phyloP scores from a whole-genome alignment of 1,140 invertebrate genomes.

The Prorops nasuta region DNA sequence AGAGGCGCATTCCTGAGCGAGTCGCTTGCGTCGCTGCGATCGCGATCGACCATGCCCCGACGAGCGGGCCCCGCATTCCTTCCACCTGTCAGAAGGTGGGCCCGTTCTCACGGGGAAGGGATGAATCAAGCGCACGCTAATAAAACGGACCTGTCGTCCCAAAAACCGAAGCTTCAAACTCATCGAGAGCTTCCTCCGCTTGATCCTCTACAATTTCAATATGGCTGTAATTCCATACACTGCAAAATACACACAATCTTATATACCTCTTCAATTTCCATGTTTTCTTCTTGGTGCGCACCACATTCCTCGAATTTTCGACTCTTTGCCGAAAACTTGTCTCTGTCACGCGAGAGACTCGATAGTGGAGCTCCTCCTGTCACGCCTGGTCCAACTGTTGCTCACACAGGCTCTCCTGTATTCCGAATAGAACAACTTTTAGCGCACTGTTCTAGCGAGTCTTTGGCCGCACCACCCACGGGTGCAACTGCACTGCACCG shows the following conservation, averaged over 20 bases:
- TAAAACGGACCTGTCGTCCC: not conserved
- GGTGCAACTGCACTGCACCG: too few relatives aligned
- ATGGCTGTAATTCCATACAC: constrained; percentile 15
- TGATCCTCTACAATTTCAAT: constrained; percentile 16
- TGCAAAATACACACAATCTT: not conserved
- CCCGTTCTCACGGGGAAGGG: constrained; percentile 9
- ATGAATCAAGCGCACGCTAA: constrained; percentile 5
- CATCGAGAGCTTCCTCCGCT: not conserved
- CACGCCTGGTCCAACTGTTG: too few relatives aligned
- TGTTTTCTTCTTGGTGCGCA: constrained; percentile 14
- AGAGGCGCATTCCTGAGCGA: constrained; percentile 15
- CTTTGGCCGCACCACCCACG: too few relatives aligned
- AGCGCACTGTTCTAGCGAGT: too few relatives aligned
- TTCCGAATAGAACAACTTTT: too few relatives aligned
- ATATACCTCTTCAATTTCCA: constrained; percentile 25
- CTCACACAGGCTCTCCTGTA: too few relatives aligned
- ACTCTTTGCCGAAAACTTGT: too few relatives aligned
- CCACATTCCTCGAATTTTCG: constrained; percentile 19
- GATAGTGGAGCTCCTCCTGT: too few relatives aligned
- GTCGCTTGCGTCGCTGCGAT: constrained; percentile 27
- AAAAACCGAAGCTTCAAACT: constrained; percentile 1
- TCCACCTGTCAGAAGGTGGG: constrained; percentile 47
- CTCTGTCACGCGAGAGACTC: too few relatives aligned
- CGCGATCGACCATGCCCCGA: constrained; percentile 9
- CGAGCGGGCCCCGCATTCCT: constrained; percentile 32